Base-by-base conservation (phyloP, 2,797 vertebrate species). In the Sciaenops ocellatus region DNA sequence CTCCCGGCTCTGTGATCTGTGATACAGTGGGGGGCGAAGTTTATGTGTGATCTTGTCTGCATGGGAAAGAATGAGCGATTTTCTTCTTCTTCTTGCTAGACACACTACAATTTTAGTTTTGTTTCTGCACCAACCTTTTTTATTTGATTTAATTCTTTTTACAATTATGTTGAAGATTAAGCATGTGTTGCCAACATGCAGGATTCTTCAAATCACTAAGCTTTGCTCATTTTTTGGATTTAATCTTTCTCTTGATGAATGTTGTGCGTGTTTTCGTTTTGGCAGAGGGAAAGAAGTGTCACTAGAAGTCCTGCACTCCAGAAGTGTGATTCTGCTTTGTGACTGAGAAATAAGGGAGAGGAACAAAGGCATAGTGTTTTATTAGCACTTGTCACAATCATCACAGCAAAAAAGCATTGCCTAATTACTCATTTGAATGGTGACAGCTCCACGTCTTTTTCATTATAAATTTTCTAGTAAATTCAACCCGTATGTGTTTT, bases 401-500 rank as follows among this genome's bases (percentile, higher is more conserved):
- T 71, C 50, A 61, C 54, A 68, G 68, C 56, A 64, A 78, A 84
- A 74, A 3, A 22, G 46, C 60, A 70, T 76, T 2, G 67, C 51
- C 65, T 62, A 64, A 85, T 87, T 71, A 80, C 69, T 85, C 69
- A 75, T 74, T 85, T 67, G 85, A 85, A 85, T 82, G 41, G 66
- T 86, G 73, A 85, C 59, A 67, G 34, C 64, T 73, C 76, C 67
- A 73, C 46, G 60, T 63, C 2, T 82, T 74, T 74, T 84, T 71
- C 47, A 75, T 71, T 70, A 51, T 70, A 73, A 68, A 78, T 76
- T 60, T 80, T 52, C 46, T 13, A 56, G 51, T 80, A 78, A 82
- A 80, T 79, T 84, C 79, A 79, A 72, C 76, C 86, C 71, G 1
- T 63, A 82, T 87, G 86, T 89, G 75, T 89, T 87, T 86, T 81